These are phyloP conservation scores for Telmatochromis sp. DNA, from an alignment of 2,113 vertebrate species.

Conservation along the genomic window DNA sequence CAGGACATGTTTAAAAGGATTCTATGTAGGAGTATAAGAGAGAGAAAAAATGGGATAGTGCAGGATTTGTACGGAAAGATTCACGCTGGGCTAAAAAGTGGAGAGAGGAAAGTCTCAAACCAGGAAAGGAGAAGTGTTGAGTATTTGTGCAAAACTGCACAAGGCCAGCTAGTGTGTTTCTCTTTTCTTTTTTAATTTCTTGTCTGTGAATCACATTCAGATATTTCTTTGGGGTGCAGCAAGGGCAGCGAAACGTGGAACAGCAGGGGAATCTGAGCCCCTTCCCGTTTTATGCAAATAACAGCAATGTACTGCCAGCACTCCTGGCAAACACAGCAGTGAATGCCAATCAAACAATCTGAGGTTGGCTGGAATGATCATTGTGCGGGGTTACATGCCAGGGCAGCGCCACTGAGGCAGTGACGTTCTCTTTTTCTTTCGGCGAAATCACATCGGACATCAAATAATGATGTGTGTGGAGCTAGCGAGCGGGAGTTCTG, in stretches of 20 bases:
- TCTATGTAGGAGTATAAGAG: not conserved
- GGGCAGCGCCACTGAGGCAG: not conserved
- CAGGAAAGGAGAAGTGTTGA: not conserved
- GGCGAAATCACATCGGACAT: not conserved
- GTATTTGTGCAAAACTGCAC: not conserved
- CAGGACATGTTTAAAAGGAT: conserved; percentile 16
- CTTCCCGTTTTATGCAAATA: conserved; percentile 43
- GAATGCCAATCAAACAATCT: conserved; percentile 48
- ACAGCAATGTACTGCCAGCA: conserved; percentile 1
- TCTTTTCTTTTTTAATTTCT: not conserved
- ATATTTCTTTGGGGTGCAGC: conserved; percentile 5
- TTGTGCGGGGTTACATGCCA: not conserved
- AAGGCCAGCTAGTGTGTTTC: not conserved
- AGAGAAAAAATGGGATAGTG: not conserved
- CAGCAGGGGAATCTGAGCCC: conserved; percentile 18
- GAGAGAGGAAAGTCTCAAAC: conserved; percentile 1
- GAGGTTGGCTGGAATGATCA: conserved; percentile 6
- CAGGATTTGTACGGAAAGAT: conserved; percentile 17
- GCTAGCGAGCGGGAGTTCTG: not conserved
- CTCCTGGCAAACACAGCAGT: conserved; percentile 30
- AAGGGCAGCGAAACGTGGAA: not conserved
- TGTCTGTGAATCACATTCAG: not conserved
- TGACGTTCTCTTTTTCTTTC: not conserved
- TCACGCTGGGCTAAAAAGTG: conserved; percentile 20
- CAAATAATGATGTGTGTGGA: not conserved